Conservation (phyloP, 2,888 invertebrate species). For the Augochlorella aurata region DNA sequence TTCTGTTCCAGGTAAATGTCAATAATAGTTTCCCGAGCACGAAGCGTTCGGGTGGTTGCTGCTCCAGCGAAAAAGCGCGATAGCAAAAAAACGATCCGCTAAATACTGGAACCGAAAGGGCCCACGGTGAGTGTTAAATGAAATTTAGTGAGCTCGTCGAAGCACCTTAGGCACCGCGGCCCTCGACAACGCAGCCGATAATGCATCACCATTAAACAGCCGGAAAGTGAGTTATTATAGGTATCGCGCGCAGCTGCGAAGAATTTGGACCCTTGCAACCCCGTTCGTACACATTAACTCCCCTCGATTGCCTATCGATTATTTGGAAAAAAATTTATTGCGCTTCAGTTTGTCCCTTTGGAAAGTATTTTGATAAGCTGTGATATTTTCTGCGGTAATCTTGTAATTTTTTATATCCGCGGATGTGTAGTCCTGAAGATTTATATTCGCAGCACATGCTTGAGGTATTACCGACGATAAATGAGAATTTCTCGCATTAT, state of each 20-base stretch:
- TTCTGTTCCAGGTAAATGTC: slow-evolving; percentile 48
- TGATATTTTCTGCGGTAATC: not conserved
- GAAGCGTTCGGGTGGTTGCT: not conserved
- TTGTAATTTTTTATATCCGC: not conserved
- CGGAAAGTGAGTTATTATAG: slow-evolving; percentile 66
- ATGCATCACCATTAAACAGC: slow-evolving; percentile 68
- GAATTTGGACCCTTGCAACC: slow-evolving; percentile 27
- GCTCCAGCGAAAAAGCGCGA: slow-evolving; percentile 36
- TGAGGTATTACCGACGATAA: no score
- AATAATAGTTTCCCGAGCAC: not conserved
- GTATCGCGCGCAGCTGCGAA: slow-evolving; percentile 50
- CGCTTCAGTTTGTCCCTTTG: not conserved
- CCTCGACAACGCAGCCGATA: slow-evolving; percentile 47
- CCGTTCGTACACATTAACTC: slow-evolving; percentile 1
- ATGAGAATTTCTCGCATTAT: no score
- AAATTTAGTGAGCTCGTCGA: slow-evolving; percentile 36
- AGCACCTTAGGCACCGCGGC: slow-evolving; percentile 36
- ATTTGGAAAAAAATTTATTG: slow-evolving; percentile 23
- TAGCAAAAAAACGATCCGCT: slow-evolving; percentile 39
- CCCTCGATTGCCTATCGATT: slow-evolving; percentile 8
- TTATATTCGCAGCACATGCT: no score
- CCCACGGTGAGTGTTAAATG: slow-evolving; percentile 51
- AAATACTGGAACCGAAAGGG: slow-evolving; percentile 33
- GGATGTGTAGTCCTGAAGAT: no score
- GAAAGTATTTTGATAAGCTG: not conserved